These are phyloP conservation scores for Drosophila peninsularis DNA, from an alignment of 2,888 invertebrate species.

Conservation along the genomic window DNA sequence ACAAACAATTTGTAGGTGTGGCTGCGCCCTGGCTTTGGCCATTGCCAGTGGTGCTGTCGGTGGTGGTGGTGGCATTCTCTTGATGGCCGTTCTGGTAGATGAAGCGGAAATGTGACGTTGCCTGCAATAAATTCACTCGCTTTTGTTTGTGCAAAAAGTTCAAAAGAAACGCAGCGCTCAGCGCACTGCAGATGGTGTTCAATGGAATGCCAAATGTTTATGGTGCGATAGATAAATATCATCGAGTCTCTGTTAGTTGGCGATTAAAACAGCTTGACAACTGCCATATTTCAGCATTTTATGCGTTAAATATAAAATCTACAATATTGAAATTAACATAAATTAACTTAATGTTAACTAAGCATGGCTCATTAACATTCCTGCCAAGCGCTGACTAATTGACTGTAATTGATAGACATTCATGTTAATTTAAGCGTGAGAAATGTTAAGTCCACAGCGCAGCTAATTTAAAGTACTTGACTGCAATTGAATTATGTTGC, in stretches of 20 bases:
- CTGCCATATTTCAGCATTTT: background rate
- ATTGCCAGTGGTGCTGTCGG: slow-evolving; percentile 6
- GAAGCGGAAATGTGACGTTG: slow-evolving; percentile 81
- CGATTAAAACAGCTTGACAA: background rate
- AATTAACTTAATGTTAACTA: background rate
- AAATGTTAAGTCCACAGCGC: background rate
- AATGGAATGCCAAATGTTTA: slow-evolving; percentile 20
- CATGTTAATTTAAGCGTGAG: background rate
- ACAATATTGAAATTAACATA: slow-evolving; percentile 1
- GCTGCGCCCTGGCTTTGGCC: slow-evolving; percentile 50
- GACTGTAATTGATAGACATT: slow-evolving; percentile 4
- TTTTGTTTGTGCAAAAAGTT: slow-evolving; percentile 71
- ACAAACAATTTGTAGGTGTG: slow-evolving; percentile 81
- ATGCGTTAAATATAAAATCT: background rate
- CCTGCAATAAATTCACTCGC: slow-evolving; percentile 72
- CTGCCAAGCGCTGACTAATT: background rate
- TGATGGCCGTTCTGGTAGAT: slow-evolving; percentile 82
- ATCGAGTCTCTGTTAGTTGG: background rate
- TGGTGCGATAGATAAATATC: slow-evolving; percentile 8
- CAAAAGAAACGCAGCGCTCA: slow-evolving; percentile 59
- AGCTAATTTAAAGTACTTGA: background rate
- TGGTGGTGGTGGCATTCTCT: slow-evolving; percentile 48
- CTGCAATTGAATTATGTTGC: slow-evolving; percentile 1
- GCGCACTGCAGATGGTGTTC: slow-evolving; percentile 29
- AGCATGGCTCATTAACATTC: background rate